Evolutionary conservation across 2,797 vertebrate genomes (phyloP), one percentile per base, ranked within the genome.

Genomic region (Neosilurus hyrtlii): DNA sequence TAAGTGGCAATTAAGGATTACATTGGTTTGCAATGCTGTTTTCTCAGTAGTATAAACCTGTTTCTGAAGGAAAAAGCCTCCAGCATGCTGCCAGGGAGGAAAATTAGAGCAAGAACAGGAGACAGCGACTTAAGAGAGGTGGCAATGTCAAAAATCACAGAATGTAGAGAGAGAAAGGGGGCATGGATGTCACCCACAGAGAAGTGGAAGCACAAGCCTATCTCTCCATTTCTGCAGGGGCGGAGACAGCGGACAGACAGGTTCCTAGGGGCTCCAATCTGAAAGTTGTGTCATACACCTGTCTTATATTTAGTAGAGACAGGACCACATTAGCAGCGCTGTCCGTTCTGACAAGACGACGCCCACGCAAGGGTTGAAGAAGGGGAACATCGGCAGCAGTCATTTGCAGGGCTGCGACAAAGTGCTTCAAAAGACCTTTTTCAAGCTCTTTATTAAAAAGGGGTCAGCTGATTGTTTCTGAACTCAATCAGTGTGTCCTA

Each of bases 121-220:
- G 49, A 74, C 24, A 81, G 70, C 35, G 75, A 70, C 68, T 73
- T 73, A 74, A 82, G 73, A 82, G 52, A 67, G 52, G 72, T 66
- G 54, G 80, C 61, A 22, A 77, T 79, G 84, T 82, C 80, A 79
- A 30, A 81, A 85, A 78, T 43, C 80, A 85, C 80, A 85, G 73
- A 72, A 78, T 56, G 57, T 9, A 37, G 51, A 30, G 63, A 26
- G 57, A 73, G 61, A 79, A 65, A 85, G 71, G 74, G 79, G 84
- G 79, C 72, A 77, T 26, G 43, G 62, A 52, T 81, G 73, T 65
- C 56, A 65, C 65, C 35, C 12, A 43, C 35, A 73, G 75, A 82
- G 51, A 78, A 52, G 67, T 79, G 51, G 35, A 79, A 73, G 78
- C 24, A 67, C 62, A 79, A 65, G 20, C 76, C 76, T 68, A 66